Base-by-base conservation (phyloP, 2,888 invertebrate genomes). In the Orthosia gothica region DNA sequence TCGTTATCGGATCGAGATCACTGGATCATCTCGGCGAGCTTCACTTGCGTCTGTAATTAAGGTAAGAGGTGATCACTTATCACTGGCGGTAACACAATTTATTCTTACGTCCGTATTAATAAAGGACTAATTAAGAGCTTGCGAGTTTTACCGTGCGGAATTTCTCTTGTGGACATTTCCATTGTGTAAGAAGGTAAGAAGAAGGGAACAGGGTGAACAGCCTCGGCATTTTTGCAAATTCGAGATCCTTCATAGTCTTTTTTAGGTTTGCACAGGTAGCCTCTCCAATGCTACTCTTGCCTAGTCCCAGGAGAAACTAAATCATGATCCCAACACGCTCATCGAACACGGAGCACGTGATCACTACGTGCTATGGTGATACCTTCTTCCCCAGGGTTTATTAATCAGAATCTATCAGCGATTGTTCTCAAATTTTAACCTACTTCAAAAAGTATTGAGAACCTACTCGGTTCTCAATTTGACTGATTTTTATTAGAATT, bases 1-100 rank as follows among this genome's bases (percentile, higher is more conserved):
- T 52, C 52, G 70, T 76, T 80, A 74, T 71, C 76, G 59, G 59
- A 76, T 74, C 64, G 20, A 65, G 64, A 75, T 83, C 64, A 83
- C 76, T 76, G 57, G 67, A 74, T 84, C 70, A 71, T 74, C 74
- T 64, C 84, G 65, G 74, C 76, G 70, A 67, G 70, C 52, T 59
- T 70, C 74, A 81, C 74, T 61, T 61, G 65, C 57, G 57, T 81
- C 66, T 50, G 64, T 81, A 72, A 72, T 76, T 74, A 72, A 79
- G 50, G 23, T 40, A 59, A 66, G 70, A 68, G 66, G 57, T 64
- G 74, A 74, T 74, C 71, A 74, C 74, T 70, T 74, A 84, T 68
- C 62, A 59, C 73, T 55, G 15, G 58, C 52, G 26, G 12, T 63
- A 69, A 69, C 61, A 62, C 59, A 32, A 70, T 63, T 66, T 63